A percentile compares a stretch with the other conserved stretches of the same genome.
phyloP scores from a whole-genome alignment of 1,140 invertebrate species.

The Tachypleus tridentatus region DNA sequence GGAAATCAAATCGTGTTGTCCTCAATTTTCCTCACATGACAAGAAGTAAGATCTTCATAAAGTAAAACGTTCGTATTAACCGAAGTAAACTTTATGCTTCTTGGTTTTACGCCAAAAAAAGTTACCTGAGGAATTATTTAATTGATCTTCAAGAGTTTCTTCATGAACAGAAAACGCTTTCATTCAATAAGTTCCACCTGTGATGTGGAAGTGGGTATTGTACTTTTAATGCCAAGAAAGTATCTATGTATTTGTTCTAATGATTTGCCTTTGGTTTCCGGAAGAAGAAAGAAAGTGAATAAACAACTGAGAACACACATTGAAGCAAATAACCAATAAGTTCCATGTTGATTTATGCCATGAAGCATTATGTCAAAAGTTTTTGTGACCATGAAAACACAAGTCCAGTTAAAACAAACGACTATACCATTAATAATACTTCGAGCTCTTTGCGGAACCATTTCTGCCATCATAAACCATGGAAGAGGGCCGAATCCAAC shows the following conservation, averaged over 20 bases:
- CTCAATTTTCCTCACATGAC: no score
- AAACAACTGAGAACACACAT: slow-evolving; percentile 58
- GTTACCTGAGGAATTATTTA: no score
- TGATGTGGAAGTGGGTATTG: no score
- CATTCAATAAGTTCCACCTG: no score
- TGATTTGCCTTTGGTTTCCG: slow-evolving; percentile 79
- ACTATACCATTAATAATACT: slow-evolving; percentile 60
- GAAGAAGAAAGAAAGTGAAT: slow-evolving; percentile 68
- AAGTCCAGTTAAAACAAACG: slow-evolving; percentile 40
- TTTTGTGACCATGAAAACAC: slow-evolving; percentile 15
- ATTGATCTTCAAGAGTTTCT: no score
- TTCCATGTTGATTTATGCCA: slow-evolving; percentile 52
- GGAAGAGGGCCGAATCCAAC: slow-evolving; percentile 68
- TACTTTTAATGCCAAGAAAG: no score
- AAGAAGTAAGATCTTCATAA: no score
- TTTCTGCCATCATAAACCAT: slow-evolving; percentile 59
- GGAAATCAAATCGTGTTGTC: no score
- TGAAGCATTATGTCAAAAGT: slow-evolving; percentile 42
- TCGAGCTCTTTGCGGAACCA: slow-evolving; percentile 51
- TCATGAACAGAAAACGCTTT: no score
- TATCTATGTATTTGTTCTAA: slow-evolving; percentile 61
- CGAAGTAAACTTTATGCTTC: no score
- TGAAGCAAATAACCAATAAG: slow-evolving; percentile 69
- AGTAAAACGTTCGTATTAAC: no score
- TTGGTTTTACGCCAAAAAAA: no score